Evolutionary conservation across 2,888 invertebrate genomes (phyloP).

Genomic region (Tachystola acroxantha): DNA sequence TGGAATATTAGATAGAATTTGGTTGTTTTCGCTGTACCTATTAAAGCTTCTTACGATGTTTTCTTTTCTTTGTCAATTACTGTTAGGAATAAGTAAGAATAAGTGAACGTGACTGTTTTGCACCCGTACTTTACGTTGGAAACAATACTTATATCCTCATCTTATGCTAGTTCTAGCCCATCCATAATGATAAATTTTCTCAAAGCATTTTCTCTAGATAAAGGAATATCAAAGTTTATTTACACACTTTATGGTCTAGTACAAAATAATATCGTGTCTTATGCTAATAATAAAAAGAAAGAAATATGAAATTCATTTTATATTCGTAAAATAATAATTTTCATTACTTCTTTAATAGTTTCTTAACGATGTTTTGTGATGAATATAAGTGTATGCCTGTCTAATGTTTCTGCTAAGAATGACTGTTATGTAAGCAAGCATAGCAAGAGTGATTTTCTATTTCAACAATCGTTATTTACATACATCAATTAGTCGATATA

Average conservation of each 20-base stretch:
- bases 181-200: slow-evolving; percentile 4
- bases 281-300: slow-evolving; percentile 26
- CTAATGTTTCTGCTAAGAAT: no score
- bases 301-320: slow-evolving; percentile 13
- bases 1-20: slow-evolving; percentile 41
- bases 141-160: background rate
- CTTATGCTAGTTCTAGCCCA: background rate
- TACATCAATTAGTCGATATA: no score
- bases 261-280: slow-evolving; percentile 60
- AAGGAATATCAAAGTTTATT: slow-evolving; percentile 17
- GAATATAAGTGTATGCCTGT: no score
- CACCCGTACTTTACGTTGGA: background rate
- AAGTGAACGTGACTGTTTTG: slow-evolving; percentile 16
- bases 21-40: slow-evolving; percentile 58
- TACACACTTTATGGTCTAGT: slow-evolving; percentile 43
- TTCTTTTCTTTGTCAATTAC: slow-evolving; percentile 55
- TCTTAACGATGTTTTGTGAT: slow-evolving; percentile 28
- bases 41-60: slow-evolving; percentile 44
- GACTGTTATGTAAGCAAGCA: no score
- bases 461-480: no score
- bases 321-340: background rate
- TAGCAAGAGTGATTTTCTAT: no score
- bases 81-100: slow-evolving; percentile 36
- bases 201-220: slow-evolving; percentile 7
- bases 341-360: slow-evolving; percentile 2